Base-by-base conservation (phyloP, 2,888 invertebrate species). In the Octodonta nipae region DNA sequence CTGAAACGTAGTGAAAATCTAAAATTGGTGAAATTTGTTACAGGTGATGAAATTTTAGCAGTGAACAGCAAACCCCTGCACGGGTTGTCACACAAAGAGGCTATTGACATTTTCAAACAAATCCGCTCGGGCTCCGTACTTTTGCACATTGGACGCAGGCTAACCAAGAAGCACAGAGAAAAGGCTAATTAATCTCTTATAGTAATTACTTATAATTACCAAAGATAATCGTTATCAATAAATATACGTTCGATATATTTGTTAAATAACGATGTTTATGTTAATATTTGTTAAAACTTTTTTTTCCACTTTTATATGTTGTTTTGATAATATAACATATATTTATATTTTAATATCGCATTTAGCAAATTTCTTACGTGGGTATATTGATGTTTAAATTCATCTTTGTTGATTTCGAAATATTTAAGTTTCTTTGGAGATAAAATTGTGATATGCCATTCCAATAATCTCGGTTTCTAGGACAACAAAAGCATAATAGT, bases 1-100 rank as follows among this genome's bases (percentile, higher is more conserved):
- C n/a, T n/a, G n/a, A n/a, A n/a, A n/a, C n/a, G n/a, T n/a, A n/a
- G n/a, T n/a, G n/a, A n/a, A n/a, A n/a, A n/a, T n/a, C n/a, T n/a
- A n/a, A n/a, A n/a, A n/a, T n/a, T n/a, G n/a, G n/a, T n/a, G n/a
- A n/a, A n/a, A 10, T 29, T 32, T 22, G 22, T 46, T 68, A 12
- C 63, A 79, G 85, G 85, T 52, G 84, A 85, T 61, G 80, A 83
- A 65, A 78, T 85, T 51, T 60, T 83, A 44, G 78, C 81, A 35
- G 78, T 85, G 37, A 84, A 84, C 60, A 78, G 81, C n/a, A 74
- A 78, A 48, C 68, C 75, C 12, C 71, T 84, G 34, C 77, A 79
- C 39, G 81, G 82, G 1, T 66, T 80, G 54, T 81, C 80, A 1
- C 80, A 84, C 55, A 75, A 78, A 30, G 81, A 85, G 55, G 83